phyloP scores from a whole-genome alignment of 1,140 invertebrate species.

The Potamilus streckersoni region DNA sequence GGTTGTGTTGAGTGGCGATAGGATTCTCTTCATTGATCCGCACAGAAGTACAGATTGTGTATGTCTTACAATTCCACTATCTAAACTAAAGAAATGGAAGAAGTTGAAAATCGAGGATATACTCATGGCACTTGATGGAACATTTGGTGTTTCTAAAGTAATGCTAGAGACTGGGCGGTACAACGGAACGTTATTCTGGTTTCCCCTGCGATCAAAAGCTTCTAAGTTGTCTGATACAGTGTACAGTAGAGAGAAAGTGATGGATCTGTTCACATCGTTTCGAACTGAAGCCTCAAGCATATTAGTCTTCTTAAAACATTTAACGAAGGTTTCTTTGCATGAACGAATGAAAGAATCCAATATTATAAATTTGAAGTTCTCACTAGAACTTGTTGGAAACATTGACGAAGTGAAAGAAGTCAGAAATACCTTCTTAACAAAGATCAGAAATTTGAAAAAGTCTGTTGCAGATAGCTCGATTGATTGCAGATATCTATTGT shows the following conservation, averaged over 20 bases:
- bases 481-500: too few relatives aligned
- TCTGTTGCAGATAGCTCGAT: too few relatives aligned
- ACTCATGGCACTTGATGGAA: constrained; percentile 6
- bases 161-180: neutral
- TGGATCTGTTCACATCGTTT: constrained; percentile 34
- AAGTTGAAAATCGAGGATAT: constrained; percentile 4
- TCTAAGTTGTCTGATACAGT: constrained; percentile 25
- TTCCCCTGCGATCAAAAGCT: neutral
- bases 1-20: constrained; percentile 19
- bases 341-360: neutral
- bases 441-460: too few relatives aligned
- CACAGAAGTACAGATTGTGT: constrained; percentile 5
- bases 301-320: constrained; percentile 38
- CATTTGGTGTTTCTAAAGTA: constrained; percentile 14
- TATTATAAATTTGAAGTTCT: neutral
- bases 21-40: constrained; percentile 18
- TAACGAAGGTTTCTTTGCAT: constrained; percentile 1
- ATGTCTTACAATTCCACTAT: constrained; percentile 8
- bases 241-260: constrained; percentile 34
- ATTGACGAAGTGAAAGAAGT: neutral
- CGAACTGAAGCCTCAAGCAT: constrained; percentile 20
- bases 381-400: neutral
- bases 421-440: too few relatives aligned
- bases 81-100: neutral
- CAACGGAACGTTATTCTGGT: constrained; percentile 1